These are phyloP conservation scores for Ramphastos sulfuratus DNA, from an alignment of 2,113 vertebrate genomes.

Conservation along the genomic window DNA sequence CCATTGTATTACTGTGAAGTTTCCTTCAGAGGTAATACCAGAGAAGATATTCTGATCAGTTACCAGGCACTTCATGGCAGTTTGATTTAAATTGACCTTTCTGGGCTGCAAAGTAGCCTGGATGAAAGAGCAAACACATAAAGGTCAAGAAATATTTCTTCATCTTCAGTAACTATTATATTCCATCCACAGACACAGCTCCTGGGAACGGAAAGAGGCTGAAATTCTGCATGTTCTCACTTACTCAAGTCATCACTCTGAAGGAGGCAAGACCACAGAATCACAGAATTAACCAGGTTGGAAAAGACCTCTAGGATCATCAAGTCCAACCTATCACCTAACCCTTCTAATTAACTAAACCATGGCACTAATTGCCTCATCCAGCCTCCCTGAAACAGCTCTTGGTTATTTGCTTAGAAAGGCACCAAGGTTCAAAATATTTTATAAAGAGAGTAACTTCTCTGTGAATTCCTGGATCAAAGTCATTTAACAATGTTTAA, in stretches of 20 bases:
- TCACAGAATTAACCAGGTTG: too few species aligned
- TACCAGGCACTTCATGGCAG: background rate
- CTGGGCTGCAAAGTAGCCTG: constrained; percentile 1
- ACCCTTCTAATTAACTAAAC: too few species aligned
- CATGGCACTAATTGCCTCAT: too few species aligned
- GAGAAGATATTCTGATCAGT: background rate
- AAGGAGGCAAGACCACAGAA: background rate
- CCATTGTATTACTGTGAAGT: background rate
- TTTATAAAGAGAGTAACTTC: background rate
- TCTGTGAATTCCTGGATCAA: background rate
- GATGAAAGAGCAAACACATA: constrained; percentile 21
- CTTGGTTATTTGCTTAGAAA: background rate
- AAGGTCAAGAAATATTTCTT: constrained; percentile 48
- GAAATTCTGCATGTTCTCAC: background rate
- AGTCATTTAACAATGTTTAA: background rate
- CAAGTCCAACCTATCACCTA: too few species aligned
- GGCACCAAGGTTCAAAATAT: background rate
- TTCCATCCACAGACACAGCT: background rate
- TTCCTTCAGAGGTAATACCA: background rate
- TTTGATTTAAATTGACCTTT: constrained; percentile 50
- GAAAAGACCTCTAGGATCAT: too few species aligned
- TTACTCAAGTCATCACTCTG: background rate
- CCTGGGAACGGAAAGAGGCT: background rate
- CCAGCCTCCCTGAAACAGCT: background rate
- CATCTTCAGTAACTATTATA: constrained; percentile 38